Evolutionary conservation across 1,140 invertebrate species (phyloP), one percentile per base, ranked within the genome.

Genomic region (Lordiphosa stackelbergi): DNA sequence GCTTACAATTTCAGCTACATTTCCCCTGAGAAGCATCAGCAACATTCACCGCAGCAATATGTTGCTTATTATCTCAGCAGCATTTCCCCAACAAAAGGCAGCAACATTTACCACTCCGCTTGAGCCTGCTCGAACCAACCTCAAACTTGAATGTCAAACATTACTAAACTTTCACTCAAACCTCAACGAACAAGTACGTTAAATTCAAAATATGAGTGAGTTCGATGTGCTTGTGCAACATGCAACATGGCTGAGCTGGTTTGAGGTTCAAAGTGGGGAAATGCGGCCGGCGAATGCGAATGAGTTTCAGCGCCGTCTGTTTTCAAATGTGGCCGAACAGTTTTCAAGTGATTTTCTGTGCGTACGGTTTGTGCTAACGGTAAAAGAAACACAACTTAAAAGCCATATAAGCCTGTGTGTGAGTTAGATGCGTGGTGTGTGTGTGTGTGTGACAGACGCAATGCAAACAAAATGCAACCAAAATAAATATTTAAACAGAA

Each of bases 291-390:
- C 47, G 24, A 19, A 34, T 13, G 12, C 16, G 16, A 16, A 16
- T 16, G 16, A 19, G 36, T 38, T 31, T 13, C 16, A 16, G 16
- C 16, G 16, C 16, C 16, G 1, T 16, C 16, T 16, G 16, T 16
- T 16, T 16, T 11, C 38, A 13, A 36, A 36, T 12, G 28, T 42
- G 46, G 31, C 9, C 65, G 66, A 69, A 73, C 69, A 72, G 53
- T 69, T 77, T 72, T 69, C 61, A 74, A 66, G 57, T 63, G 66
- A 74, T 74, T 75, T 74, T 62, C 72, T 40, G 42, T 56, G 72
- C 73, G 54, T 62, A 37, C 54, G 60, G 65, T 57, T 65, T 64
- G 47, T 65, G 45, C 46, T 53, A 43, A 56, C 73, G 74, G 74
- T 70, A 73, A 66, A 51, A 51, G 22, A 40, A 28, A 28, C n/a